Base-by-base conservation (phyloP, 2,797 vertebrate genomes). In the Mormyrops attenuatus region DNA sequence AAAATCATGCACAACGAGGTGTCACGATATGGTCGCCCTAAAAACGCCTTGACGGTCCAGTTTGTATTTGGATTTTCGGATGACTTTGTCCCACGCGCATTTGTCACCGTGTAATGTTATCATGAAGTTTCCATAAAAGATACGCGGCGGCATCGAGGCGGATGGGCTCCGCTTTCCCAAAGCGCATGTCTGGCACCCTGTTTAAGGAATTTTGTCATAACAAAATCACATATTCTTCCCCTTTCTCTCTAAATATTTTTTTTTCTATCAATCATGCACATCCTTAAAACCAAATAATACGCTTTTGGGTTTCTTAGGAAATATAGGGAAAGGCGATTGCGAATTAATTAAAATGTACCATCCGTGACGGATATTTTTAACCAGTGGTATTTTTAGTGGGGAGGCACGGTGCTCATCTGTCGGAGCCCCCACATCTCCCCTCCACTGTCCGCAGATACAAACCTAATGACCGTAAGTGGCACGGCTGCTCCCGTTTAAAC, bases 281-380 rank as follows among this genome's bases (percentile, higher is more conserved):
- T 47, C 2, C 20, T 80, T 44, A 41, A 80, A 22, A 85, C 44
- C 38, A 30, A 30, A 47, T 13, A n/a, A 15, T 41, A 50, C 44
- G 2, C 17, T 49, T n/a, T 84, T 22, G 44, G 17, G 3, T 52
- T 85, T 85, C 49, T 85, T 85, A 50, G 4, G 11, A 85, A 85
- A 49, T 50, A 52, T 6, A 44, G 38, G 15, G 6, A n/a, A 85
- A 52, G n/a, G 82, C 82, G 8, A 52, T 49, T n/a, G 47, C 22
- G 11, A 85, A 22, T 50, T 22, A 85, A 85, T 85, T 85, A 85
- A 85, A 85, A 26, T 50, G 49, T 85, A 49, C n/a, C n/a, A 85
- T 47, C 82, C 44, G 11, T 80, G 82, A 52, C 3, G 47, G 82
- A 52, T 85, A 85, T 49, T 85, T 85, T 85, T 49, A 85, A 85